phyloP scores from a whole-genome alignment of 2,113 vertebrate species.

The Sander lucioperca region DNA sequence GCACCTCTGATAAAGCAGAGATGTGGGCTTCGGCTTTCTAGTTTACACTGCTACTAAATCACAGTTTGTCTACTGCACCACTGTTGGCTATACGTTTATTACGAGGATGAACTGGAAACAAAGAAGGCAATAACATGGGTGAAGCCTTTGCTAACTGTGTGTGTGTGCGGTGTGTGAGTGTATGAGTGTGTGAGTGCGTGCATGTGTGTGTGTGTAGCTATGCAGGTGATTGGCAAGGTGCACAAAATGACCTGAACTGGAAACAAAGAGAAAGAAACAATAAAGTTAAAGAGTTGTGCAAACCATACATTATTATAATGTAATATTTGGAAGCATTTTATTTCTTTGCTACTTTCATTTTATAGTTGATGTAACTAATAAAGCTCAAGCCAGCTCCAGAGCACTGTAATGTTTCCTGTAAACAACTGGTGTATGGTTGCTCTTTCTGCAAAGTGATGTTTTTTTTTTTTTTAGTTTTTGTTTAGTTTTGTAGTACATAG shows the following conservation, averaged over 20 bases:
- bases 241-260: too few relatives aligned
- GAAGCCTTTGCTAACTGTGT: constrained; percentile 17
- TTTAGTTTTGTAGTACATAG: background rate
- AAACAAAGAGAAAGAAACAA: too few relatives aligned
- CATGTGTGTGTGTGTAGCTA: background rate
- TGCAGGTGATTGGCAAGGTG: too few relatives aligned
- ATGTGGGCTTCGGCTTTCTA: constrained; percentile 26
- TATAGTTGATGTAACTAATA: background rate
- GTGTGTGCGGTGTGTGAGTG: too few relatives aligned
- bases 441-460: background rate
- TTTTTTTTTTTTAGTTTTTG: background rate
- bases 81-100: constrained; percentile 23
- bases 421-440: background rate
- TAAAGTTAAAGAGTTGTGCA: too few relatives aligned
- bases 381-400: background rate
- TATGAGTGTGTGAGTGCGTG: background rate
- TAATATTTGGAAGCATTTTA: background rate
- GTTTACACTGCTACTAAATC: constrained; percentile 68
- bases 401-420: background rate
- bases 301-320: too few relatives aligned
- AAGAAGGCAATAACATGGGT: constrained; percentile 36
- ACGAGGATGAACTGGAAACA: constrained; percentile 41
- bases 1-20: constrained; percentile 65
- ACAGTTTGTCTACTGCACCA: constrained; percentile 39
- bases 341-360: background rate